Base-by-base conservation (phyloP, 2,113 vertebrate genomes). In the Lamprotornis superbus region DNA sequence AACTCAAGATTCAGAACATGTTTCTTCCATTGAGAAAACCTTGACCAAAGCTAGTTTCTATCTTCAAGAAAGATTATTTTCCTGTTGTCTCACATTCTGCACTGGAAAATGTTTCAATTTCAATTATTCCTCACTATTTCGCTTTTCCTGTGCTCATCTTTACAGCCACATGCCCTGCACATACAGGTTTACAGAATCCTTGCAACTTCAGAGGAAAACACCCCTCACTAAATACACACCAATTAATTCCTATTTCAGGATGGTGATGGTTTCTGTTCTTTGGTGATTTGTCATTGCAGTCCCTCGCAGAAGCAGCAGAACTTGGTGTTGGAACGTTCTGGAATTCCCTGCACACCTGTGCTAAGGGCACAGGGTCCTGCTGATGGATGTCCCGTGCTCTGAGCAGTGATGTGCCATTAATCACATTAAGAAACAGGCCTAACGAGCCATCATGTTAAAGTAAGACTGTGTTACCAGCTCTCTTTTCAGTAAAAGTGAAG, bases 321-420 rank as follows among this genome's bases (percentile, higher is more conserved):
- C 75, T 95, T 91, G 82, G 70, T 74, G n/a, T 50, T 95, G 69
- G 6, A 42, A 53, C 7, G 0, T 68, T 89, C 87, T 79, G 83
- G 76, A 96, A 96, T 97, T 96, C 96, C 95, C 92, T 73, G 79
- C 93, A 71, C 92, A 97, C 95, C 96, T 97, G 93, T 89, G 96
- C 96, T 97, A 91, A 96, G 96, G 88, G 76, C 95, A 92, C 68
- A 40, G 57, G 69, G 64, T n/a, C 93, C 83, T 89, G 57, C 93
- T 98, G 97, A 98, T 98, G 96, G 96, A 98, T 98, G 91, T 80
- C 97, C 92, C 42, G 27, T 71, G 75, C 95, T 93, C 94, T 95
- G 85, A 60, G 94, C 92, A 91, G 74, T 95, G 97, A 98, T 96
- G 89, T 95, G 94, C 77, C 97, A 98, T 98, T 98, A 98, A 98